Base-by-base conservation (phyloP, 2,797 vertebrate species). In the Dipus sagitta region DNA sequence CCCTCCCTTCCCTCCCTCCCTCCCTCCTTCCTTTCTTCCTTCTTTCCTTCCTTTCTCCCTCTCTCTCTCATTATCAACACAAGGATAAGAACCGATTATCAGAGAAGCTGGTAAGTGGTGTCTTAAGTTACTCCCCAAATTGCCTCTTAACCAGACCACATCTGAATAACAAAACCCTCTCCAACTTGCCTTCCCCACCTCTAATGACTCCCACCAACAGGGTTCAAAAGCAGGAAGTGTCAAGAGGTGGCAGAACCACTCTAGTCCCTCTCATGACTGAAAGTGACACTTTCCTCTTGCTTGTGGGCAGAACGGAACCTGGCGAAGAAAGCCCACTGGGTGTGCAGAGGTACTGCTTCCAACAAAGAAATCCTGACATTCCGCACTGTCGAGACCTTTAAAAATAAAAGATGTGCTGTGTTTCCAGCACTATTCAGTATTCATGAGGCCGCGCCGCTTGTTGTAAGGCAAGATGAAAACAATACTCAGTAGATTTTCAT, bases 401-500 rank as follows among this genome's bases (percentile, higher is more conserved):
- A 98, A 98, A 98, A 97, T 98, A 98, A 98, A 98, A 98, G 98
- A 98, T 98, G 97, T 96, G 95, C 98, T 83, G 93, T 97, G 94
- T 98, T 98, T 98, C 97, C 97, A 96, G 70, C 95, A 88, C 98
- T 98, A 94, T 98, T 98, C 98, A 97, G 98, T 98, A 98, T 98
- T 98, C 98, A 98, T 98, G 98, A 98, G 98, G 97, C 97, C 97
- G 97, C 94, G 94, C 97, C 65, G 97, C 98, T 98, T 98, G 98
- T 98, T 98, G 98, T 98, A 98, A 98, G 97, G 98, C 97, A 87
- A 98, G 98, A 98, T 98, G 98, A 98, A 98, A 98, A 98, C 98
- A 98, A 98, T 98, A 97, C 98, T 98, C 98, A 97, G 98, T 98
- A 98, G 98, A 98, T 98, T 98, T 98, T 98, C 98, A 98, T 98